Evolutionary conservation across 2,888 invertebrate genomes (phyloP).

Genomic region (Nymphalis polychloros): DNA sequence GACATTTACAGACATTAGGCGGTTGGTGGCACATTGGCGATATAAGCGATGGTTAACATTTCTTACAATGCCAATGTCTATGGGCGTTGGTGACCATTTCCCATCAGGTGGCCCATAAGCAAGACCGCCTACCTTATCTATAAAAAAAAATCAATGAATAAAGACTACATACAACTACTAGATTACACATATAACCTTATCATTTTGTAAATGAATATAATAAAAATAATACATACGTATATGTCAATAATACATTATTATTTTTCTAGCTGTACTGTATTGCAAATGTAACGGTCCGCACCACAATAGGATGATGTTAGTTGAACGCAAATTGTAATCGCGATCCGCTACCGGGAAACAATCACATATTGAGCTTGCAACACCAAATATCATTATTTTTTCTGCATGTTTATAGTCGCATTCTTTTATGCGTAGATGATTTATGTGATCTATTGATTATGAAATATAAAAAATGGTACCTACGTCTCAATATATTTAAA

Average conservation of each 20-base stretch:
- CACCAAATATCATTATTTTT: constrained; percentile 26
- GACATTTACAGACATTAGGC: too few species aligned
- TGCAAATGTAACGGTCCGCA: constrained; percentile 62
- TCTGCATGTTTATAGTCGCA: not conserved
- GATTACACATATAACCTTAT: not conserved
- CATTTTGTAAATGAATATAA: not conserved
- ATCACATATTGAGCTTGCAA: constrained; percentile 25
- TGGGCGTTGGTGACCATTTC: too few species aligned
- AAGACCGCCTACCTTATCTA: too few species aligned
- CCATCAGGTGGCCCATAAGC: too few species aligned
- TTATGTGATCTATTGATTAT: too few species aligned
- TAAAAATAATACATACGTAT: too few species aligned
- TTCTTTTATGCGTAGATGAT: not conserved
- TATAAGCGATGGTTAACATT: too few species aligned
- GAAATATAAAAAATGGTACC: too few species aligned
- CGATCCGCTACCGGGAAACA: constrained; percentile 33
- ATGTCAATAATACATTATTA: constrained; percentile 5
- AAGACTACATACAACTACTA: not conserved
- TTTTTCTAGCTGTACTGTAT: constrained; percentile 50
- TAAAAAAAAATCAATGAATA: too few species aligned
- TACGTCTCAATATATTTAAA: too few species aligned
- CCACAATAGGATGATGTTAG: constrained; percentile 45
- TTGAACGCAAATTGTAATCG: constrained; percentile 46
- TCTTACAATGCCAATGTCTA: too few species aligned
- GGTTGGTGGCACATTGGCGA: too few species aligned